Conservation (phyloP, 1,140 invertebrate species). For the Halesus radiatus region DNA sequence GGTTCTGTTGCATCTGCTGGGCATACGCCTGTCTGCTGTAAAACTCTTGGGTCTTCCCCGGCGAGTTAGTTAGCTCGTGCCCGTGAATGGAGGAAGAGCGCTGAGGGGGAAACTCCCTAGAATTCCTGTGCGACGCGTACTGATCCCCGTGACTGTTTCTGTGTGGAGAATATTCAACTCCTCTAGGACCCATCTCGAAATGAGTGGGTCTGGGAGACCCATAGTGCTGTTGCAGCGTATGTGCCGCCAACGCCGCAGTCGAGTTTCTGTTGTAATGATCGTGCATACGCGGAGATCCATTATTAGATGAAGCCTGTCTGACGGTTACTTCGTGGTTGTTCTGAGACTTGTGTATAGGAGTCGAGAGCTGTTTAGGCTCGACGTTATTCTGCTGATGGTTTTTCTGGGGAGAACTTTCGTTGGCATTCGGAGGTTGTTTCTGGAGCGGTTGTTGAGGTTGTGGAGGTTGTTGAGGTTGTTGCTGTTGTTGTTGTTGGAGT, state of each 20-base stretch:
- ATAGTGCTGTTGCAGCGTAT: conserved; percentile 53
- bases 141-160: conserved; percentile 62
- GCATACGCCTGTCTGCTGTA: conserved; percentile 60
- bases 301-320: conserved; percentile 49
- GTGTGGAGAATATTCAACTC: conserved; percentile 68
- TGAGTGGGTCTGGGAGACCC: conserved; percentile 61
- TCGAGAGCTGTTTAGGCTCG: conserved; percentile 49
- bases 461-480: conserved; percentile 7
- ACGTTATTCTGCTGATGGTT: conserved; percentile 27
- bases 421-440: conserved; percentile 47
- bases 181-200: conserved; percentile 68
- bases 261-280: conserved; percentile 48
- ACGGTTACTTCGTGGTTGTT: conserved; percentile 55
- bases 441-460: conserved; percentile 42
- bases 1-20: conserved; percentile 63
- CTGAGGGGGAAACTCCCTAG: conserved; percentile 64
- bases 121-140: conserved; percentile 61
- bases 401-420: conserved; percentile 55
- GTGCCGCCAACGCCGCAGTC: conserved; percentile 38
- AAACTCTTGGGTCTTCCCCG: conserved; percentile 63
- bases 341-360: conserved; percentile 37
- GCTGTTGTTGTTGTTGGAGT: not conserved
- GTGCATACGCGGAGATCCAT: conserved; percentile 49
- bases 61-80: conserved; percentile 66
- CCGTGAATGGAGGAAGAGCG: conserved; percentile 68